A percentile compares a stretch with the other conserved stretches of the same genome.
Evolutionary conservation across 2,797 vertebrate species (phyloP).

Genomic region (Simalia tracyae): DNA sequence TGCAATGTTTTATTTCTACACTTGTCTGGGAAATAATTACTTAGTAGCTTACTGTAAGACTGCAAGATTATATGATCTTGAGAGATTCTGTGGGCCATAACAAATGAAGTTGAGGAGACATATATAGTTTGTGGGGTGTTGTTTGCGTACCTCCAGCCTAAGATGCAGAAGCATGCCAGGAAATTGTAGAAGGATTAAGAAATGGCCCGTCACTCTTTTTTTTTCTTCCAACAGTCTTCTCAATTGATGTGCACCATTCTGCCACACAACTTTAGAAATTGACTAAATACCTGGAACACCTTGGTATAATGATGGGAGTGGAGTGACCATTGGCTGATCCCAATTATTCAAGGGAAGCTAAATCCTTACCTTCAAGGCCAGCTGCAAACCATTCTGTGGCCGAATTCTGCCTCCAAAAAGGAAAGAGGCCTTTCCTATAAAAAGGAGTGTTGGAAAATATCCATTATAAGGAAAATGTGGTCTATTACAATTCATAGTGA

Average conservation of each 20-base stretch:
- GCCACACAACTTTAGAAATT: not conserved
- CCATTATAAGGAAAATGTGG: not conserved
- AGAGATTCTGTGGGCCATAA: not conserved
- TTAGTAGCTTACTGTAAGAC: not conserved
- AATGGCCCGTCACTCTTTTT: not conserved
- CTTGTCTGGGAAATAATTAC: not conserved
- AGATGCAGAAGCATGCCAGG: not conserved
- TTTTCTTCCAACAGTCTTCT: not conserved
- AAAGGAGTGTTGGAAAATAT: not conserved
- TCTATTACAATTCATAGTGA: not conserved
- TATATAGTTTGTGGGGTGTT: not conserved
- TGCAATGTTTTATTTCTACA: not conserved
- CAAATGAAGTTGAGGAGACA: not conserved
- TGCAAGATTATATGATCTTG: not conserved
- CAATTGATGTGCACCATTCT: not conserved
- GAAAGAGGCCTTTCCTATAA: not conserved
- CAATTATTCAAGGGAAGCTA: not conserved
- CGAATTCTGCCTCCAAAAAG: not conserved
- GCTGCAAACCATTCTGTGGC: not conserved
- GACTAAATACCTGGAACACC: not conserved
- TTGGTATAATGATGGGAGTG: not conserved
- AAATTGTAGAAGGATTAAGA: not conserved
- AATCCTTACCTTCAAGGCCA: not conserved
- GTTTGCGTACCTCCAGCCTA: not conserved
- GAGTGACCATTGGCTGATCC: not conserved